phyloP scores from a whole-genome alignment of 2,797 vertebrate species.

The Sebastes iracundus region DNA sequence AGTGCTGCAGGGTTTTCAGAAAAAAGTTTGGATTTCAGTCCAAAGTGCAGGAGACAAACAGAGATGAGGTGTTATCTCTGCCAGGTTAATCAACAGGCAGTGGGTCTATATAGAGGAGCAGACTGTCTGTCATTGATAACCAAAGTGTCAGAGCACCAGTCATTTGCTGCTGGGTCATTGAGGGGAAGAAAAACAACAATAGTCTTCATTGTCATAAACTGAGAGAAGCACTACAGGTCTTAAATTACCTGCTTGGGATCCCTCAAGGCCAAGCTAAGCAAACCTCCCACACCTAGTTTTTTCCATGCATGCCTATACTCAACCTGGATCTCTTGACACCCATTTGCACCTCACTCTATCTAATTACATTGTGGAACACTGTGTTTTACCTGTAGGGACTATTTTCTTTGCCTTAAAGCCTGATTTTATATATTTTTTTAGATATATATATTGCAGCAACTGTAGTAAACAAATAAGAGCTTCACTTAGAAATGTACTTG shows the following conservation, averaged over 20 bases:
- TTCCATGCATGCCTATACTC: conserved; percentile 50
- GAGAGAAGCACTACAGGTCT: conserved; percentile 62
- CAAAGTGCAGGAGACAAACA: conserved; percentile 42
- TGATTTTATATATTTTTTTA: background rate
- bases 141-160: conserved; percentile 32
- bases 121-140: conserved; percentile 15
- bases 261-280: conserved; percentile 66
- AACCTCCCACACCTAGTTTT: conserved; percentile 75
- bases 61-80: conserved; percentile 36
- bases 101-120: background rate
- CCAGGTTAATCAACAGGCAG: conserved; percentile 59
- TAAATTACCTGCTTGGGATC: conserved; percentile 66
- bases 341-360: background rate
- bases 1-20: conserved; percentile 7
- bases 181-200: conserved; percentile 53
- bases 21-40: conserved; percentile 33
- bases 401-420: background rate
- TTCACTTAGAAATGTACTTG: background rate
- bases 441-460: background rate
- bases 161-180: conserved; percentile 48
- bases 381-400: background rate
- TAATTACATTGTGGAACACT: background rate
- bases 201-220: conserved; percentile 66
- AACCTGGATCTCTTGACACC: conserved; percentile 18
- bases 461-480: background rate